Conservation (phyloP, 2,888 invertebrate genomes). For the Meta bourneti region DNA sequence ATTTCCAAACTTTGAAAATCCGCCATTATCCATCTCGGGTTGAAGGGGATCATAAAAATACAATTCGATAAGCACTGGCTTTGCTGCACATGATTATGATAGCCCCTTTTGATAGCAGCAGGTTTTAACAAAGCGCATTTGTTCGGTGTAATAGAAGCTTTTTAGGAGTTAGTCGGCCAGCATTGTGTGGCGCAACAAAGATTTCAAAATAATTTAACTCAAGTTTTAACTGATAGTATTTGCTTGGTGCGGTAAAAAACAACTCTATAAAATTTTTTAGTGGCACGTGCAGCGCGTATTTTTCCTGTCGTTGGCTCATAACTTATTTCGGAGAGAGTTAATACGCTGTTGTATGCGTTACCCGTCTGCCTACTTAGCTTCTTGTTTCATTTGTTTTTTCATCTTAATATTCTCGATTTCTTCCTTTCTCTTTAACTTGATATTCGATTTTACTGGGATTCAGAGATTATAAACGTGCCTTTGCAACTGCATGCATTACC, state of each 20-base stretch:
- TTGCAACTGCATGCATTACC: too few relatives aligned
- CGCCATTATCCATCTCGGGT: constrained; percentile 46
- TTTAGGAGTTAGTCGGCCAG: constrained; percentile 2
- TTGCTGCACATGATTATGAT: constrained; percentile 45
- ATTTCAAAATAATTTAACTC: neutral
- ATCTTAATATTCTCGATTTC: too few relatives aligned
- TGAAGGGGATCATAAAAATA: constrained; percentile 49
- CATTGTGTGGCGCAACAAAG: neutral
- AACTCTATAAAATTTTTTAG: neutral
- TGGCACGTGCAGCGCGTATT: neutral
- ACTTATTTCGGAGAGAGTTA: neutral
- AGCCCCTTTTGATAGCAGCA: constrained; percentile 37
- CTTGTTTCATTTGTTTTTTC: too few relatives aligned
- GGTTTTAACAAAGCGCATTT: constrained; percentile 31
- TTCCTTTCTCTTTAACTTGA: too few relatives aligned
- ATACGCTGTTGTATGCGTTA: neutral
- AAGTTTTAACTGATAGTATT: constrained; percentile 2
- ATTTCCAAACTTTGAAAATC: constrained; percentile 58
- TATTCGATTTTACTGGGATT: too few relatives aligned
- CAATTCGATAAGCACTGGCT: constrained; percentile 55
- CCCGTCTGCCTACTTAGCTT: neutral
- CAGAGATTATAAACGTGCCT: too few relatives aligned
- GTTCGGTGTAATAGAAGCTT: constrained; percentile 20
- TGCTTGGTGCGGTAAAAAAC: neutral
- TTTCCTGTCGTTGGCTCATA: neutral